These are phyloP conservation scores for Crematogaster levior DNA, from an alignment of 2,888 invertebrate genomes.

Conservation along the genomic window DNA sequence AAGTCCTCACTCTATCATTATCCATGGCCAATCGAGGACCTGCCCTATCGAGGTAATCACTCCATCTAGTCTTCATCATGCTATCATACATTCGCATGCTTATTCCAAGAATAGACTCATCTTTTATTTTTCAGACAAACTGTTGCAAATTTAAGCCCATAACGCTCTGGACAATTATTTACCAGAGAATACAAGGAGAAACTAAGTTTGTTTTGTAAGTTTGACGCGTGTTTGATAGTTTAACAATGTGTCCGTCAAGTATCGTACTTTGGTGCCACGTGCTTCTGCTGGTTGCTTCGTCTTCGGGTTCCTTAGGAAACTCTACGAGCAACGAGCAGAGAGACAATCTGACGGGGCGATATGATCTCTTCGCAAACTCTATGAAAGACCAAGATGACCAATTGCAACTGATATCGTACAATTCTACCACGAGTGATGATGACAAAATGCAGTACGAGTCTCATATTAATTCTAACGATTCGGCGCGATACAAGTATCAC, in stretches of 20 bases:
- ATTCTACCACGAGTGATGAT: background rate
- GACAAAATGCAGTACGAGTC: too few species aligned
- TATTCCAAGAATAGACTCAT: background rate
- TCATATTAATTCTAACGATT: background rate
- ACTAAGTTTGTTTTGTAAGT: background rate
- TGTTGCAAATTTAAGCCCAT: background rate
- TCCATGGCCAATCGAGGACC: background rate
- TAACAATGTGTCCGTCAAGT: background rate
- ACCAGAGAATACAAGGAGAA: background rate
- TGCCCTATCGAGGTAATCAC: background rate
- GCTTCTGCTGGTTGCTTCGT: background rate
- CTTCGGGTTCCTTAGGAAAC: background rate
- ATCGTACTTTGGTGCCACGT: background rate
- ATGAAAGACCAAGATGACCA: background rate
- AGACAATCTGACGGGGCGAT: background rate
- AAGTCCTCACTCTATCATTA: background rate
- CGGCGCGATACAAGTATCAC: background rate
- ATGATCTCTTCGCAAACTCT: background rate
- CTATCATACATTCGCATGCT: background rate
- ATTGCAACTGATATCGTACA: background rate
- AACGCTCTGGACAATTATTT: background rate
- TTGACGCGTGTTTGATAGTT: background rate
- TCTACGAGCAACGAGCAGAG: background rate
- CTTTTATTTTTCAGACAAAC: background rate
- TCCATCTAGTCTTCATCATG: too few species aligned